Evolutionary conservation across 35 echinoderm and acorn worm species (phyloP).

Genomic region (Diadema setosum): DNA sequence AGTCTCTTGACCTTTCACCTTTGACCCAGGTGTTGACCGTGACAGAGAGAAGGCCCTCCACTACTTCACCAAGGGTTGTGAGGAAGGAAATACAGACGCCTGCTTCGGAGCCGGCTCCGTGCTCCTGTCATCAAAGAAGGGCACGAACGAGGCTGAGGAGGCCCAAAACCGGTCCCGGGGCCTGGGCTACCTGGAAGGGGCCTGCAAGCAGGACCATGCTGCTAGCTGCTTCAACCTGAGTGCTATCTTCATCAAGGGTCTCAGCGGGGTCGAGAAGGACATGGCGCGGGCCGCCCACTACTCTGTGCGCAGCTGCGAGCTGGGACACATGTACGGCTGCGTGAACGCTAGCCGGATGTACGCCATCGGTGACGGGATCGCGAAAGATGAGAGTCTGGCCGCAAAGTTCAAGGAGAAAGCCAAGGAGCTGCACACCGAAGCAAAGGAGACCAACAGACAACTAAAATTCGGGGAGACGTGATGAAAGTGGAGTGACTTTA

Average conservation of each 20-base stretch:
- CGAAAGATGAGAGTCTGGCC: slow-evolving; percentile 35
- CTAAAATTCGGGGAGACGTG: slow-evolving; percentile 70
- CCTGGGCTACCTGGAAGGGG: slow-evolving; percentile 30
- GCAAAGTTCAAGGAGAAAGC: slow-evolving; percentile 65
- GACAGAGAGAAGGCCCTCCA: slow-evolving; percentile 59
- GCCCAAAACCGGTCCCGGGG: slow-evolving; percentile 15
- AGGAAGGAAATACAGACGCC: slow-evolving; percentile 28
- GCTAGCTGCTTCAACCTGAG: slow-evolving; percentile 74
- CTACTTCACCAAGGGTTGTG: slow-evolving; percentile 81
- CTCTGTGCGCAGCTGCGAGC: slow-evolving; percentile 57
- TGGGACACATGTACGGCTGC: slow-evolving; percentile 78
- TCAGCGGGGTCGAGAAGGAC: slow-evolving; percentile 42
- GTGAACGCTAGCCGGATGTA: slow-evolving; percentile 82
- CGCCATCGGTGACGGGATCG: slow-evolving; percentile 47
- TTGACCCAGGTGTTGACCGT: slow-evolving; percentile 53
- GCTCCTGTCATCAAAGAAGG: not conserved
- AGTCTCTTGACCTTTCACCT: not conserved
- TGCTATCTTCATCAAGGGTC: slow-evolving; percentile 57
- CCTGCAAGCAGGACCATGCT: slow-evolving; percentile 52
- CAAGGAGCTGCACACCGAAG: slow-evolving; percentile 50
- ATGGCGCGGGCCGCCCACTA: slow-evolving; percentile 47
- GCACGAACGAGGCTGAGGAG: slow-evolving; percentile 22
- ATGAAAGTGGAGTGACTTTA: no score
- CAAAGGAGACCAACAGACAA: slow-evolving; percentile 31
- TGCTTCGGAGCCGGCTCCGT: slow-evolving; percentile 67